A percentile compares a stretch with the other conserved stretches of the same genome.
Evolutionary conservation across 1,140 invertebrate genomes (phyloP).

Genomic region (Philotrypesis tridentata): DNA sequence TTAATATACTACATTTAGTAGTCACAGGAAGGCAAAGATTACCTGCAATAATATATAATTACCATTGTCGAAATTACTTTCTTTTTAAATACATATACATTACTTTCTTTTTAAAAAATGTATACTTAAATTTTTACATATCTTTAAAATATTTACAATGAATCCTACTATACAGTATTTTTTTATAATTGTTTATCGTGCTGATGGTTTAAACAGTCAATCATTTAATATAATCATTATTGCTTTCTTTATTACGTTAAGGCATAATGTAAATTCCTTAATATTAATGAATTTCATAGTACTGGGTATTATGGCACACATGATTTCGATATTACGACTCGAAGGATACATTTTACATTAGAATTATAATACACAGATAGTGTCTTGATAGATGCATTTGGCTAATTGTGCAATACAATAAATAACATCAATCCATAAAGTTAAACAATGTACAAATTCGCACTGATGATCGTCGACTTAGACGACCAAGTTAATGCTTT

Average conservation of each 20-base stretch:
- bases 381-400: conserved; percentile 1
- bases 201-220: conserved; percentile 71
- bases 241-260: conserved; percentile 62
- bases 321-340: conserved; percentile 28
- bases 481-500: neutral
- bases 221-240: conserved; percentile 70
- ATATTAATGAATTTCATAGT: conserved; percentile 63
- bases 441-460: neutral
- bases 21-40: conserved; percentile 74
- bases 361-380: conserved; percentile 4
- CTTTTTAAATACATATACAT: conserved; percentile 72
- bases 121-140: conserved; percentile 73
- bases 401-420: neutral
- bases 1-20: conserved; percentile 67
- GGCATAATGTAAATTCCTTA: conserved; percentile 62
- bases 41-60: conserved; percentile 69
- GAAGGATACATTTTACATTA: conserved; percentile 23
- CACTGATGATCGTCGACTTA: neutral
- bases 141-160: conserved; percentile 72
- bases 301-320: conserved; percentile 51
- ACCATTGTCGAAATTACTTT: conserved; percentile 65
- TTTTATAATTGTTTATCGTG: conserved; percentile 63
- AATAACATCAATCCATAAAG: conserved; percentile 3
- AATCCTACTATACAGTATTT: conserved; percentile 70
- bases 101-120: conserved; percentile 75